Percentiles rank a stretch among this genome's conserved stretches.
Evolutionary conservation across 1,140 invertebrate species (phyloP).

Genomic region (Zaprionus africanus): DNA sequence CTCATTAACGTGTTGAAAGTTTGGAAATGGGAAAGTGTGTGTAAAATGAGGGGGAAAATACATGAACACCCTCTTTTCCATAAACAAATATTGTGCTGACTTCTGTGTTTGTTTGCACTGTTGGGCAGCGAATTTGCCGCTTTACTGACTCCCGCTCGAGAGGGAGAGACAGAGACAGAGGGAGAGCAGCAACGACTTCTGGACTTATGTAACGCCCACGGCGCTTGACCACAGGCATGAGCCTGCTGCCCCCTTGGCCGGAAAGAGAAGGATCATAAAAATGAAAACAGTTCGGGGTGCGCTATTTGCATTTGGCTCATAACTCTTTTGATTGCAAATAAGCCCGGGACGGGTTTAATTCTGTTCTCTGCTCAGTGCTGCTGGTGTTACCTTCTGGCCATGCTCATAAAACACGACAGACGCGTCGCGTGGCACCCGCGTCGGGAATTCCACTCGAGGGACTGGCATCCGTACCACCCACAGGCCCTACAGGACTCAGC

Average conservation of each 20-base stretch:
- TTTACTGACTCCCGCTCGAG: conserved; percentile 2
- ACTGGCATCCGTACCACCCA: conserved; percentile 7
- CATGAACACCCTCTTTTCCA: conserved; percentile 50
- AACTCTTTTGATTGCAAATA: conserved; percentile 82
- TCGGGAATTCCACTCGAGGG: conserved; percentile 56
- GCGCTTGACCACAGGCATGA: conserved; percentile 4
- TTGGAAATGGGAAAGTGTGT: not conserved
- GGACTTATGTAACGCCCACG: not conserved
- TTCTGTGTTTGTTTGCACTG: conserved; percentile 70
- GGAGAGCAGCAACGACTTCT: not conserved
- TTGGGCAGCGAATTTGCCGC: conserved; percentile 72
- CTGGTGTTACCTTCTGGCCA: conserved; percentile 65
- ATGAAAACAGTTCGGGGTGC: conserved; percentile 49
- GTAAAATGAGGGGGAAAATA: not conserved
- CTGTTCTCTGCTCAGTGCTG: conserved; percentile 11
- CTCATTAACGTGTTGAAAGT: not conserved
- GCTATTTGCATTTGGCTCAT: conserved; percentile 82
- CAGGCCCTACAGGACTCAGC: too few relatives aligned
- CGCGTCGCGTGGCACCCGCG: conserved; percentile 69
- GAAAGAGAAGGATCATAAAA: conserved; percentile 56
- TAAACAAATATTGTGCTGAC: conserved; percentile 64
- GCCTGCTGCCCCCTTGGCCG: not conserved
- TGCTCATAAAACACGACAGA: conserved; percentile 64
- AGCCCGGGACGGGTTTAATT: conserved; percentile 62
- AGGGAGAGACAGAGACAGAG: not conserved